Base-by-base conservation (phyloP, 2,888 invertebrate species). In the Acleris literana region DNA sequence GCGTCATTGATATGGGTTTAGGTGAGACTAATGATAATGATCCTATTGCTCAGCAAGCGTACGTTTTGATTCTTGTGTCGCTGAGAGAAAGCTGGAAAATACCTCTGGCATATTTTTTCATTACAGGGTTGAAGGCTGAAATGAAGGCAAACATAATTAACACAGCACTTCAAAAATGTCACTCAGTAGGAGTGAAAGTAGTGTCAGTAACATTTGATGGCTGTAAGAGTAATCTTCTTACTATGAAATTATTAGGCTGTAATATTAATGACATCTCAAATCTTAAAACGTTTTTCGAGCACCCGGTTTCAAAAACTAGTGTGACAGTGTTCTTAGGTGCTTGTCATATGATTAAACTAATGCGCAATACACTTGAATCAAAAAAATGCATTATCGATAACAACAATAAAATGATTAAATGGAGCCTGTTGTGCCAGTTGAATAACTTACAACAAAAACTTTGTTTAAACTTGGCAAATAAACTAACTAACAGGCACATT, bases 51-150 rank as follows among this genome's bases (percentile, higher is more conserved):
- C 57, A 52, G 13, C 62, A 62, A 43, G 62, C 62, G 18, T 62
- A 62, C n/a, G 57, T 67, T n/a, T 61, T 66, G 25, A 11, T 61
- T 4, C n/a, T 56, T n/a, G 57, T 57, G 16, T 22, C 61, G 7
- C 33, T 67, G n/a, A 62, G 62, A 43, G 39, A 62, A 3, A 11
- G 33, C 1, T 62, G 16, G 18, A 53, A 46, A 57, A 20, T 67
- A 20, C 62, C 66, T 13, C 5, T 62, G 2, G 62, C 22, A 6
- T 67, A 67, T 53, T 67, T 61, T 48, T 67, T 62, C 5, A 54
- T 67, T 4, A 18, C 57, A 6, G 18, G 58, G 2, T 49, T 62
- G 5, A 48, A 44, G n/a, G 66, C 49, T 13, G 39, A 67, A 13
- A 6, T 22, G 17, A 62, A 44, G 17, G 25, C 39, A 1, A 62